phyloP scores from a whole-genome alignment of 2,797 vertebrate genomes.

The Propithecus perrieri region DNA sequence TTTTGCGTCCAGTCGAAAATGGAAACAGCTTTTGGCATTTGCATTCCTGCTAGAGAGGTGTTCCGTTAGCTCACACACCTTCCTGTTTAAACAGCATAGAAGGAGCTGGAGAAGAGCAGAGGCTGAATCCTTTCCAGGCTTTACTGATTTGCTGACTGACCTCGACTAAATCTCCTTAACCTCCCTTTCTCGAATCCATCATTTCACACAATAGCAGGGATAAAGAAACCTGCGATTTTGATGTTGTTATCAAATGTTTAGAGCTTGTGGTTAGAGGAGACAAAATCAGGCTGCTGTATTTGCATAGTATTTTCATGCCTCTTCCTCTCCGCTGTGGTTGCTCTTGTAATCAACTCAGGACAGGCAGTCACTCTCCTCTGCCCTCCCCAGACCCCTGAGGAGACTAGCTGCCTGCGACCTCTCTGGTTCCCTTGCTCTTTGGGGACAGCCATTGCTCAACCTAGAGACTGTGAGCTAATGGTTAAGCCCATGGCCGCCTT shows the following conservation, averaged over 20 bases:
- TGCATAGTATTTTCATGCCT: neutral
- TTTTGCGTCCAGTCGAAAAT: conserved; percentile 12
- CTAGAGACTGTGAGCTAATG: neutral
- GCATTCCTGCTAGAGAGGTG: neutral
- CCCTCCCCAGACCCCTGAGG: neutral
- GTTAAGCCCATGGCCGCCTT: neutral
- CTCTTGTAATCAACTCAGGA: neutral
- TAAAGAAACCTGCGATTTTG: conserved; percentile 37
- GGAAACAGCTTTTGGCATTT: conserved; percentile 6
- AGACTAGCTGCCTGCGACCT: neutral
- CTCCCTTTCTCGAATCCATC: conserved; percentile 45
- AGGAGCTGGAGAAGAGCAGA: neutral
- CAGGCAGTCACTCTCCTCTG: neutral
- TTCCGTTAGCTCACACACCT: conserved; percentile 46
- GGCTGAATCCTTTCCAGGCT: neutral
- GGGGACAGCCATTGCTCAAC: neutral
- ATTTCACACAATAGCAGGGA: conserved; percentile 51
- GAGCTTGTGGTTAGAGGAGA: conserved; percentile 13
- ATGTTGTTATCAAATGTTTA: conserved; percentile 62
- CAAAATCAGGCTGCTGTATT: conserved; percentile 13
- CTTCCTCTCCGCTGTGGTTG: neutral
- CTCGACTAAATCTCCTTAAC: conserved; percentile 38
- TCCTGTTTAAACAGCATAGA: conserved; percentile 10
- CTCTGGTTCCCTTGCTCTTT: neutral
- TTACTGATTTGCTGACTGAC: conserved; percentile 61